Evolutionary conservation across 2,113 vertebrate species (phyloP).

Genomic region (Tragulus kanchil): DNA sequence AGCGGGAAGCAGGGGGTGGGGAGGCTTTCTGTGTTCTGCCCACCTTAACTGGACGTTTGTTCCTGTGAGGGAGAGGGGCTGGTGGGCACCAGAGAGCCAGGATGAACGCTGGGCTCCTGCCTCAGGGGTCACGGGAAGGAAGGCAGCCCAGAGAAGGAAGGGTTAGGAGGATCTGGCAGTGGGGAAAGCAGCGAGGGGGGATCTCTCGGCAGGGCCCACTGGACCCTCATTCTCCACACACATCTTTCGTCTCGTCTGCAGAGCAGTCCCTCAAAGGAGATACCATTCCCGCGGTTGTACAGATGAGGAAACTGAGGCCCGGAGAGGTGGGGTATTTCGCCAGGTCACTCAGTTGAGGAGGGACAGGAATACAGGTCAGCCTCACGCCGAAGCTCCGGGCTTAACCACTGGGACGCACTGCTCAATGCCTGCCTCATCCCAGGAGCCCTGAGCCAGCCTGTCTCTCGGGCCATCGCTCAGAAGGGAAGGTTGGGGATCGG

Average conservation of each 20-base stretch:
- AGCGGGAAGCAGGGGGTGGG: background rate
- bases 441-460: constrained; percentile 54
- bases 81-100: background rate
- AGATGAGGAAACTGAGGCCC: background rate
- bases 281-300: background rate
- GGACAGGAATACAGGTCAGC: background rate
- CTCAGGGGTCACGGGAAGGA: background rate
- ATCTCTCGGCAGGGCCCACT: background rate
- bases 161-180: too few species aligned
- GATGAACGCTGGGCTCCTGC: background rate
- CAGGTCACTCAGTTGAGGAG: background rate
- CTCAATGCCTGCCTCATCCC: background rate
- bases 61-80: background rate
- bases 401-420: background rate
- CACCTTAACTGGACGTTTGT: background rate
- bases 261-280: background rate
- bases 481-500: background rate
- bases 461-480: constrained; percentile 36
- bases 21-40: background rate
- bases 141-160: background rate
- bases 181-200: background rate
- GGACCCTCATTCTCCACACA: rapidly evolving
- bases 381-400: background rate
- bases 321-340: background rate
- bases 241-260: background rate